These are phyloP conservation scores for Triops longicaudatus DNA, from an alignment of 1,140 invertebrate genomes.

Conservation along the genomic window DNA sequence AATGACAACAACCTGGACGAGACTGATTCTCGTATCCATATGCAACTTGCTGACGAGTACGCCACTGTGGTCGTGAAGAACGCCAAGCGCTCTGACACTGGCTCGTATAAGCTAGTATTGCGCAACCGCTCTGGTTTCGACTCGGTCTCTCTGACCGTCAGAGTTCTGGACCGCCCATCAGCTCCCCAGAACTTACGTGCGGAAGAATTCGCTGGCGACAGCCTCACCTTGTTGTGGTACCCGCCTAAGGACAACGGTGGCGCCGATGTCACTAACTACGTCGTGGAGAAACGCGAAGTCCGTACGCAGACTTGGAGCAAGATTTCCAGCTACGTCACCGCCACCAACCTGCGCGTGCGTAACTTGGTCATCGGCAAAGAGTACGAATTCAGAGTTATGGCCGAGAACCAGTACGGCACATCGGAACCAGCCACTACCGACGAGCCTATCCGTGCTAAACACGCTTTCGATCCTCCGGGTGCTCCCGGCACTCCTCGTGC, in stretches of 20 bases:
- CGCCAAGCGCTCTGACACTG: conserved; percentile 79
- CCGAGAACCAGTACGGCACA: conserved; percentile 92
- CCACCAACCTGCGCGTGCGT: conserved; percentile 76
- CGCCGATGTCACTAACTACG: conserved; percentile 89
- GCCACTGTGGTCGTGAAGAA: conserved; percentile 83
- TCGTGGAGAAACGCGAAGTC: conserved; percentile 87
- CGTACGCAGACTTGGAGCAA: conserved; percentile 74
- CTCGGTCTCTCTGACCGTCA: conserved; percentile 85
- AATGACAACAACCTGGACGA: conserved; percentile 70
- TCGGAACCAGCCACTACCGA: conserved; percentile 82
- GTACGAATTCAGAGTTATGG: conserved; percentile 96
- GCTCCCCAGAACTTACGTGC: conserved; percentile 78
- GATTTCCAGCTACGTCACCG: conserved; percentile 82
- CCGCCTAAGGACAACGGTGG: conserved; percentile 94
- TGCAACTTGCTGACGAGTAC: conserved; percentile 76
- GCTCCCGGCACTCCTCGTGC: conserved; percentile 77
- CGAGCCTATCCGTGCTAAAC: conserved; percentile 83
- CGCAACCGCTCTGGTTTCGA: conserved; percentile 92
- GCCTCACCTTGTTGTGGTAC: conserved; percentile 89
- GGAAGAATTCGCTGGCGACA: conserved; percentile 90
- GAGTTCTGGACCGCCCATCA: conserved; percentile 81
- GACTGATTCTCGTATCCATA: conserved; percentile 64
- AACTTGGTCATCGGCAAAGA: conserved; percentile 82
- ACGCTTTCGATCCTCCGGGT: conserved; percentile 89
- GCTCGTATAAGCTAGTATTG: conserved; percentile 83